These are phyloP conservation scores for Herminia tarsipennalis DNA, from an alignment of 2,888 invertebrate genomes.

Conservation along the genomic window DNA sequence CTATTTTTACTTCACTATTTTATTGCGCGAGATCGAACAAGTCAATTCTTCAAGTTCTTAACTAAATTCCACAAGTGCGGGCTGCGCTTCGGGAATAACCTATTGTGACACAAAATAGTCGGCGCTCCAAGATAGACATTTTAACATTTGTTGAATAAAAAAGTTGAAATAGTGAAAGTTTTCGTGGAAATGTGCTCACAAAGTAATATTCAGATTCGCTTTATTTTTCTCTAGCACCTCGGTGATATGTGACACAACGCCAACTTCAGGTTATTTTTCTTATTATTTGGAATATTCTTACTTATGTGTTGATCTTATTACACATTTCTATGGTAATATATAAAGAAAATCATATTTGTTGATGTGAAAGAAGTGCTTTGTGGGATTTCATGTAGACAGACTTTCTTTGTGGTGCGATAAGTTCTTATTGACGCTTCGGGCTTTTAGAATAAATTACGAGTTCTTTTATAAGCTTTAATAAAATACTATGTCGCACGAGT, in stretches of 20 bases:
- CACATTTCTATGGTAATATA: slow-evolving; percentile 62
- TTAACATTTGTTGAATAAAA: slow-evolving; percentile 53
- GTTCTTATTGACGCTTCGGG: slow-evolving; percentile 23
- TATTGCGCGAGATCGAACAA: slow-evolving; percentile 43
- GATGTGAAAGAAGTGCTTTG: slow-evolving; percentile 34
- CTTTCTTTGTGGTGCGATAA: slow-evolving; percentile 28
- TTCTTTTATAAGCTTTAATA: slow-evolving; percentile 9
- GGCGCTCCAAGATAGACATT: slow-evolving; percentile 45
- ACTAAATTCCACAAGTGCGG: slow-evolving; percentile 58
- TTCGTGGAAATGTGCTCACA: slow-evolving; percentile 40
- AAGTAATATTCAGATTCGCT: slow-evolving; percentile 40
- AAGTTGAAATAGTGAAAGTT: slow-evolving; percentile 52
- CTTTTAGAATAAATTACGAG: slow-evolving; percentile 17
- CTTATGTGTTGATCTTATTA: slow-evolving; percentile 55
- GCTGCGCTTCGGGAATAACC: slow-evolving; percentile 57
- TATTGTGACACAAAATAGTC: slow-evolving; percentile 61
- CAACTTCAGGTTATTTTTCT: slow-evolving; percentile 44
- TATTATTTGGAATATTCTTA: slow-evolving; percentile 57
- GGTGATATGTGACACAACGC: slow-evolving; percentile 40
- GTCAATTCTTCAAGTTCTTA: slow-evolving; percentile 58
- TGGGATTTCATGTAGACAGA: slow-evolving; percentile 25
- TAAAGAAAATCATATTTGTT: slow-evolving; percentile 45
- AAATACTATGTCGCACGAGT: background rate
- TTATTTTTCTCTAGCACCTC: slow-evolving; percentile 41
- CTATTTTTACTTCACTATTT: slow-evolving; percentile 42